phyloP scores from a whole-genome alignment of 1,140 invertebrate genomes.

The Camponotus vicinus region DNA sequence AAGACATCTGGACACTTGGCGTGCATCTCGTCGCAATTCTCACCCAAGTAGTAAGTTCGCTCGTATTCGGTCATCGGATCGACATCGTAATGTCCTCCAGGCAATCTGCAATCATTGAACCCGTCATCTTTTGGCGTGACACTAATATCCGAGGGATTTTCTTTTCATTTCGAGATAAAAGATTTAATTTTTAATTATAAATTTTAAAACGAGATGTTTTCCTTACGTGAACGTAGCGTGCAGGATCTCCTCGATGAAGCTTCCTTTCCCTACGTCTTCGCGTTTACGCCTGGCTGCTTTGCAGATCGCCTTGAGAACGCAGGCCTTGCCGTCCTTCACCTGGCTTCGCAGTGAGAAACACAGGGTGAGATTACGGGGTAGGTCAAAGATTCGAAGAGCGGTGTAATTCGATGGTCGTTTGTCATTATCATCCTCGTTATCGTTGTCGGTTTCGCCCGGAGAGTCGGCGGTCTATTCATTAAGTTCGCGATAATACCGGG shows the following conservation, averaged over 20 bases:
- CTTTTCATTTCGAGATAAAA: not conserved
- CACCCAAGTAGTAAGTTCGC: conserved; percentile 67
- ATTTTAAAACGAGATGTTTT: not conserved
- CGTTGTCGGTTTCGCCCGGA: conserved; percentile 57
- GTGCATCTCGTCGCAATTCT: conserved; percentile 74
- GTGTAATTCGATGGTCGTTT: conserved; percentile 58
- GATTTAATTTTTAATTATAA: too few species aligned
- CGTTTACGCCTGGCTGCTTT: conserved; percentile 83
- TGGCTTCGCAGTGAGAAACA: conserved; percentile 81
- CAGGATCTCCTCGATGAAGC: conserved; percentile 87
- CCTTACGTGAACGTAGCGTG: conserved; percentile 88
- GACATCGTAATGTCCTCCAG: conserved; percentile 64
- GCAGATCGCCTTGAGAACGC: conserved; percentile 87
- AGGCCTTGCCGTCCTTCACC: conserved; percentile 87
- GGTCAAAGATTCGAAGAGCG: not conserved
- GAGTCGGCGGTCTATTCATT: conserved; percentile 73
- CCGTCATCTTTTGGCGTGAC: not conserved
- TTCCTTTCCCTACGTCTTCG: conserved; percentile 81
- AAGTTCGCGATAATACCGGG: conserved; percentile 73
- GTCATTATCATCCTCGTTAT: conserved; percentile 76
- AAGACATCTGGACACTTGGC: conserved; percentile 72
- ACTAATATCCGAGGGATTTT: not conserved
- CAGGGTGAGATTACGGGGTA: not conserved
- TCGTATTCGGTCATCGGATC: conserved; percentile 80
- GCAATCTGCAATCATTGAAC: conserved; percentile 69